These are phyloP conservation scores for Dendrocincla fuliginosa DNA, from an alignment of 2,797 vertebrate species.

Conservation along the genomic window DNA sequence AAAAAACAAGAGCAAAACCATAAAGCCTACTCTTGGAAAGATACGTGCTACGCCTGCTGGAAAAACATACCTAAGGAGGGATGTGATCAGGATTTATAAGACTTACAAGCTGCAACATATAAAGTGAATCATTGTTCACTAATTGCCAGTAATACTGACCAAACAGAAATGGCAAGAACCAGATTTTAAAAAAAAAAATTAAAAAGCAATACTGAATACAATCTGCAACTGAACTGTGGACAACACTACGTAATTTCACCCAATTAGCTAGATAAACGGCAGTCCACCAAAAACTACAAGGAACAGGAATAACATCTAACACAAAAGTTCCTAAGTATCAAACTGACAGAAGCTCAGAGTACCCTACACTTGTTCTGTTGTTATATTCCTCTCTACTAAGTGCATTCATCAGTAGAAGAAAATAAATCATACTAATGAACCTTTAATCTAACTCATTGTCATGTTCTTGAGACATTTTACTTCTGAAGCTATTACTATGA, in stretches of 20 bases:
- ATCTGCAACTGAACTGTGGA: background rate
- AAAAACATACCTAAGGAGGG: background rate
- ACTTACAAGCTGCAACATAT: background rate
- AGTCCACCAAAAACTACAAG: background rate
- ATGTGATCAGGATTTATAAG: background rate
- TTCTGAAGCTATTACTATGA: background rate
- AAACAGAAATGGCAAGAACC: background rate
- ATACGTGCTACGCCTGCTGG: background rate
- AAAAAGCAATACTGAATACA: background rate
- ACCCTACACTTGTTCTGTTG: background rate
- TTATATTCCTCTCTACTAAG: background rate
- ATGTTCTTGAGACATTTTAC: background rate
- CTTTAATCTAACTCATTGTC: background rate
- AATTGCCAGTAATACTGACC: background rate
- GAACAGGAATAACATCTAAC: background rate
- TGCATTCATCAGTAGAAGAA: background rate
- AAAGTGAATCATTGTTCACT: background rate
- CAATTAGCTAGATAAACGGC: background rate
- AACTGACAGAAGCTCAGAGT: background rate
- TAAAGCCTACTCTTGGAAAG: background rate
- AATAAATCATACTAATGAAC: background rate
- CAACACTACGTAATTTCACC: background rate
- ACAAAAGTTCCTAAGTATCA: background rate
- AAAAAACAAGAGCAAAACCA: background rate
- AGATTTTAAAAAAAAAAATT: background rate